These are phyloP conservation scores for Mobula birostris DNA, from an alignment of 2,113 vertebrate genomes.

Conservation along the genomic window DNA sequence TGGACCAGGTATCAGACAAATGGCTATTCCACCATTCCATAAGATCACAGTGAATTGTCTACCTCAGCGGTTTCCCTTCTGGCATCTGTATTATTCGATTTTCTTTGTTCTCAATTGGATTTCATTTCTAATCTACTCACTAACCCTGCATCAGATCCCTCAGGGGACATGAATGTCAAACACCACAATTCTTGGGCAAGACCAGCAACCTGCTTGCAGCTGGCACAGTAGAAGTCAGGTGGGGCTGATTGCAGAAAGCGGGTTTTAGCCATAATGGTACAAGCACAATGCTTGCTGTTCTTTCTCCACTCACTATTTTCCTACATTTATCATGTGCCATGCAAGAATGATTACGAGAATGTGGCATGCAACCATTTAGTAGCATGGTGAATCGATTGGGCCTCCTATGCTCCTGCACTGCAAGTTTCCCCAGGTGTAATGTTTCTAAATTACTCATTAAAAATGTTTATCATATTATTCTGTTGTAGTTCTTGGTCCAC, in stretches of 20 bases:
- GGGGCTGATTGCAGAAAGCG: background rate
- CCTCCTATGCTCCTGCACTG: too few relatives aligned
- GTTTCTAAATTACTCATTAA: too few relatives aligned
- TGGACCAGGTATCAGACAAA: background rate
- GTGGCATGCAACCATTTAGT: too few relatives aligned
- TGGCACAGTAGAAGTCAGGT: background rate
- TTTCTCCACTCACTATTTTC: background rate
- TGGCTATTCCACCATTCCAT: background rate
- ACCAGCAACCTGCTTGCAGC: background rate
- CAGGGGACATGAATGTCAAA: background rate
- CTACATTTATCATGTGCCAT: too few relatives aligned
- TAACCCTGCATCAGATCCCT: background rate
- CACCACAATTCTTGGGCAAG: background rate
- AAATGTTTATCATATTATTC: too few relatives aligned
- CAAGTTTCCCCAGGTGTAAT: too few relatives aligned
- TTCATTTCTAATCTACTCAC: background rate
- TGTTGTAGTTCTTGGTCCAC: too few relatives aligned
- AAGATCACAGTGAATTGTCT: background rate
- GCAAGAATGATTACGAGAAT: too few relatives aligned
- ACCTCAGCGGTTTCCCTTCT: background rate
- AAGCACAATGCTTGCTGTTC: background rate
- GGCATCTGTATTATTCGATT: background rate
- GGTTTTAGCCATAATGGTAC: background rate
- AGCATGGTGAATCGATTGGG: too few relatives aligned
- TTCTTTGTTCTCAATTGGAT: background rate